Evolutionary conservation across 2,888 invertebrate species (phyloP).

Genomic region (Drosophila helvetica): DNA sequence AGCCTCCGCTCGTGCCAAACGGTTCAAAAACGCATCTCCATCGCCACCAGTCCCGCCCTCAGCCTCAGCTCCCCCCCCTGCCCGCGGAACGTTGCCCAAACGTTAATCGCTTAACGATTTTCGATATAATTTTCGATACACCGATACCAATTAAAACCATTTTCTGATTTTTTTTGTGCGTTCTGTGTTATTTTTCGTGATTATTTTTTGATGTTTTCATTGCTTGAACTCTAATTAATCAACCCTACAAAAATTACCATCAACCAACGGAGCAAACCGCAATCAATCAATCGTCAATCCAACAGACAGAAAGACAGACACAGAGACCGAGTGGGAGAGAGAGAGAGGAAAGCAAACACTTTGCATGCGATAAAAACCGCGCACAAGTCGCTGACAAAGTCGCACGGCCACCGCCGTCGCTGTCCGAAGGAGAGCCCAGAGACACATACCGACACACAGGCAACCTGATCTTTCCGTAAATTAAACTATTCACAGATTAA

Average conservation of each 20-base stretch:
- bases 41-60: constrained; percentile 4
- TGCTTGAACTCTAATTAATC: background rate
- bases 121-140: background rate
- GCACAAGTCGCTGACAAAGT: constrained; percentile 24
- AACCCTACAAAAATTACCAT: background rate
- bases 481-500: constrained; percentile 47
- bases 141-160: background rate
- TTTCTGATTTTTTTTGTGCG: background rate
- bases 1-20: constrained; percentile 81
- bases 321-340: background rate
- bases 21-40: constrained; percentile 66
- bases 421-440: constrained; percentile 14
- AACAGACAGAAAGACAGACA: constrained; percentile 51
- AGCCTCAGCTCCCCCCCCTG: constrained; percentile 2
- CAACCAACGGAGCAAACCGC: constrained; percentile 30
- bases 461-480: constrained; percentile 56
- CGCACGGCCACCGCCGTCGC: constrained; percentile 3
- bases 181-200: constrained; percentile 7
- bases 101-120: background rate
- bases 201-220: constrained; percentile 13
- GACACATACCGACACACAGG: constrained; percentile 10
- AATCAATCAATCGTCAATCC: constrained; percentile 70
- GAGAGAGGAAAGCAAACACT: background rate
- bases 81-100: background rate
- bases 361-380: constrained; percentile 32